Conservation (phyloP, 2,113 vertebrate genomes). For the Dolichallabes microphthalmus region DNA sequence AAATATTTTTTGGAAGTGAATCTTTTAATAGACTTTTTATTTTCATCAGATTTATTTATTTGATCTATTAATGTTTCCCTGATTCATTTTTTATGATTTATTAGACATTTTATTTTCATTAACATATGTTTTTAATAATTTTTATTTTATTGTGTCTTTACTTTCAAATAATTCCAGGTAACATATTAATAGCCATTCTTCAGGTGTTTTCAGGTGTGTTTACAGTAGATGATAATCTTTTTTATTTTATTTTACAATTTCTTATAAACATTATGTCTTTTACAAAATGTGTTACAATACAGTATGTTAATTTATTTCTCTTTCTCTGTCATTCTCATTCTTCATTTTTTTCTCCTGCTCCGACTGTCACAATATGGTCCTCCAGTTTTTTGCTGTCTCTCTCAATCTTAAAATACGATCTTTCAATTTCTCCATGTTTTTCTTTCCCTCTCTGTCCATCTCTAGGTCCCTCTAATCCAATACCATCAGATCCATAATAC, state of each 20-base stretch:
- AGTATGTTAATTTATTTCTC: neutral
- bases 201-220: neutral
- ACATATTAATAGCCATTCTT: neutral
- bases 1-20: neutral
- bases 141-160: neutral
- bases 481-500: slow-evolving; percentile 72
- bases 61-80: neutral
- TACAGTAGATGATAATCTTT: neutral
- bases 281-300: neutral
- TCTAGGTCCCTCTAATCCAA: slow-evolving; percentile 69
- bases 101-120: neutral
- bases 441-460: slow-evolving; percentile 48
- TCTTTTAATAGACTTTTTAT: neutral
- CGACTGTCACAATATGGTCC: neutral
- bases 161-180: neutral
- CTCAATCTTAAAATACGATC: neutral
- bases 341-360: neutral
- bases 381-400: neutral
- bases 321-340: neutral
- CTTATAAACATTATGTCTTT: neutral
- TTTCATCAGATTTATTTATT: neutral
- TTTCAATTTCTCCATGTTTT: neutral
- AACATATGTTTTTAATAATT: neutral
- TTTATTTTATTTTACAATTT: neutral
- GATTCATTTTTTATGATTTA: neutral